phyloP scores from a whole-genome alignment of 2,797 vertebrate genomes.

The Toxotes lorentzi region DNA sequence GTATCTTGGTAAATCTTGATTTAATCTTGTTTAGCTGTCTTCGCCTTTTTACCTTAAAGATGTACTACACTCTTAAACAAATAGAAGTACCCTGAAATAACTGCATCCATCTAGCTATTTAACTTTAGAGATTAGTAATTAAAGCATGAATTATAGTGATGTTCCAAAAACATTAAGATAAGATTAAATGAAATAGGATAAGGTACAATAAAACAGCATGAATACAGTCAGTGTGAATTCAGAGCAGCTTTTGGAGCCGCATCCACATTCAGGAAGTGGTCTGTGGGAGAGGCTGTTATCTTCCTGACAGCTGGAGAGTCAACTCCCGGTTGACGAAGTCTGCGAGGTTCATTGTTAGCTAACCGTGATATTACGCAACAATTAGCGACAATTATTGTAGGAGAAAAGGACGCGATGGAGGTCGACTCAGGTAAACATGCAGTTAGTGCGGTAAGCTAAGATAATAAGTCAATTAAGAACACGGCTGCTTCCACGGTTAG shows the following conservation, averaged over 20 bases:
- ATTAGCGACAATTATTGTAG: fast-evolving
- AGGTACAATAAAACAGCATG: too few species aligned
- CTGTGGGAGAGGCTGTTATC: constrained; percentile 8
- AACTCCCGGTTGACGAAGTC: constrained; percentile 16
- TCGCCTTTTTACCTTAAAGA: too few species aligned
- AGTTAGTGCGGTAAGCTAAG: neutral
- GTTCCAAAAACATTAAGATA: neutral
- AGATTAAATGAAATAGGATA: neutral
- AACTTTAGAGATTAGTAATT: neutral
- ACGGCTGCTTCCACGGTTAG: constrained; percentile 1
- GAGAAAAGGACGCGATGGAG: constrained; percentile 63
- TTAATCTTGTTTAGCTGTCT: neutral
- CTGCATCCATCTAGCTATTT: neutral
- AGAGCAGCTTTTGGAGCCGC: neutral
- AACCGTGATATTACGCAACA: fast-evolving
- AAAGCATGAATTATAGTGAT: neutral
- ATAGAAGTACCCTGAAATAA: too few species aligned
- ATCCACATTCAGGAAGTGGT: constrained; percentile 72
- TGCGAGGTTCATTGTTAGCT: neutral
- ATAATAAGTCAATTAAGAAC: neutral
- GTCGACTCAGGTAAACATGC: constrained; percentile 71
- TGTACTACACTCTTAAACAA: too few species aligned
- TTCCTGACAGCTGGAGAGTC: constrained; percentile 33
- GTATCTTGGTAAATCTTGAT: neutral
- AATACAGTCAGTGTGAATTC: neutral